Evolutionary conservation across 2,113 vertebrate species (phyloP).

Genomic region (Oxyruncus cristatus): DNA sequence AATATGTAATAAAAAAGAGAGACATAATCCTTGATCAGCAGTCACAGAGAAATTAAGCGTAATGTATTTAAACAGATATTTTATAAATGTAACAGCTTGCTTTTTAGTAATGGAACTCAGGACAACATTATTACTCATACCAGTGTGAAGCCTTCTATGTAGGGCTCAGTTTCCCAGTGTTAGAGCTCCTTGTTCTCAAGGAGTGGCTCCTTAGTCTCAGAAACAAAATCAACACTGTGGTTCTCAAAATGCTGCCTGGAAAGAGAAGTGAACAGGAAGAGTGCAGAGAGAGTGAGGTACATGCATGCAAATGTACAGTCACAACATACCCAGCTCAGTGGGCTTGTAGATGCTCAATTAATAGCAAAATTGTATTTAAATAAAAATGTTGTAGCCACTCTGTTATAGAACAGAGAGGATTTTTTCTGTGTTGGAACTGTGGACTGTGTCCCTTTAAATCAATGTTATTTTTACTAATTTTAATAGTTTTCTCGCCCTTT

Average conservation of each 20-base stretch:
- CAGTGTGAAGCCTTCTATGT: not conserved
- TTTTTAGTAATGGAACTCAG: not conserved
- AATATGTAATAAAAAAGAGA: not conserved
- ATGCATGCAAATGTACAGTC: not conserved
- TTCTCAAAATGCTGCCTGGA: slow-evolving; percentile 3
- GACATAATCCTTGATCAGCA: not conserved
- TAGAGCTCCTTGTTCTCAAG: not conserved
- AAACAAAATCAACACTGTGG: not conserved
- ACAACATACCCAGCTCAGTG: not conserved
- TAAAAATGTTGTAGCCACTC: not conserved
- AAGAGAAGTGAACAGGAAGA: not conserved
- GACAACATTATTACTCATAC: not conserved
- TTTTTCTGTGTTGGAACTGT: not conserved
- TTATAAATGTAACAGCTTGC: not conserved
- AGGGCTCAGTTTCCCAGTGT: not conserved
- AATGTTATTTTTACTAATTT: not conserved
- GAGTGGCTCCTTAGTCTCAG: not conserved
- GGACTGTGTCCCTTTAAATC: not conserved
- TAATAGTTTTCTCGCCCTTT: not conserved
- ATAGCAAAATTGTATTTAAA: not conserved
- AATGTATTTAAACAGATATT: not conserved
- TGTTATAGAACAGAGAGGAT: not conserved
- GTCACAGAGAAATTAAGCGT: not conserved
- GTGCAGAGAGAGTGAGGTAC: not conserved
- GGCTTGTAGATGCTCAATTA: not conserved